Evolutionary conservation across 2,888 invertebrate species (phyloP).

Genomic region (Synergus umbraculus): DNA sequence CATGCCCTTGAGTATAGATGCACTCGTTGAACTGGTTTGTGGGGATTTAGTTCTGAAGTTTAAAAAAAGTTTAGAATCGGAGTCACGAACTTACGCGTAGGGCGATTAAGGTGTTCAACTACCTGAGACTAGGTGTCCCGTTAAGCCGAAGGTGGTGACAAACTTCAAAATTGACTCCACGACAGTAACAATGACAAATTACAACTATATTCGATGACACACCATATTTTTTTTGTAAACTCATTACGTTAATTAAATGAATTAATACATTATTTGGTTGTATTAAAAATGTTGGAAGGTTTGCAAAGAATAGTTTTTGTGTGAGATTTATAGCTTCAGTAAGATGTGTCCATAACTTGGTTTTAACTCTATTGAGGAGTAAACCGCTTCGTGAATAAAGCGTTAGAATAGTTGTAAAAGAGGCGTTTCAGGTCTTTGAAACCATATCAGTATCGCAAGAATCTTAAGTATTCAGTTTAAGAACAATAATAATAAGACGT

Average conservation of each 20-base stretch:
- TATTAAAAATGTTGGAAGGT: not conserved
- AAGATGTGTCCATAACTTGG: not conserved
- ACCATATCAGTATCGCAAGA: constrained; percentile 23
- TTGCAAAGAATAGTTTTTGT: not conserved
- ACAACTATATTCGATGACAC: constrained; percentile 16
- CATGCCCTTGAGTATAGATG: not conserved
- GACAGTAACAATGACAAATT: constrained; percentile 38
- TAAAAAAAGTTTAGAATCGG: constrained; percentile 54
- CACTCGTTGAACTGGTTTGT: constrained; percentile 11
- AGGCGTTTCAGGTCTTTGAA: not conserved
- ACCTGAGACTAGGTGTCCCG: constrained; percentile 63
- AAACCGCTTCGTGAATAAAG: not conserved
- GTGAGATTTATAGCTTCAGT: not conserved
- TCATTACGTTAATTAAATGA: not conserved
- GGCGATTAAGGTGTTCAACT: constrained; percentile 72
- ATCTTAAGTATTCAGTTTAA: constrained; percentile 18
- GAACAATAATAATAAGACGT: constrained; percentile 8
- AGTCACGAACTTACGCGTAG: constrained; percentile 61
- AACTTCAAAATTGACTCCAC: constrained; percentile 52
- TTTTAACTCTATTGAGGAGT: constrained; percentile 8
- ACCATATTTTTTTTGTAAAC: not conserved
- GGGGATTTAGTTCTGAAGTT: constrained; percentile 29
- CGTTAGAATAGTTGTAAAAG: constrained; percentile 14
- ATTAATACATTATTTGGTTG: not conserved
- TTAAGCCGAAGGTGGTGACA: constrained; percentile 56